Evolutionary conservation across 1,140 invertebrate genomes (phyloP), one percentile per base, ranked within the genome.

Genomic region (Argopecten irradians): DNA sequence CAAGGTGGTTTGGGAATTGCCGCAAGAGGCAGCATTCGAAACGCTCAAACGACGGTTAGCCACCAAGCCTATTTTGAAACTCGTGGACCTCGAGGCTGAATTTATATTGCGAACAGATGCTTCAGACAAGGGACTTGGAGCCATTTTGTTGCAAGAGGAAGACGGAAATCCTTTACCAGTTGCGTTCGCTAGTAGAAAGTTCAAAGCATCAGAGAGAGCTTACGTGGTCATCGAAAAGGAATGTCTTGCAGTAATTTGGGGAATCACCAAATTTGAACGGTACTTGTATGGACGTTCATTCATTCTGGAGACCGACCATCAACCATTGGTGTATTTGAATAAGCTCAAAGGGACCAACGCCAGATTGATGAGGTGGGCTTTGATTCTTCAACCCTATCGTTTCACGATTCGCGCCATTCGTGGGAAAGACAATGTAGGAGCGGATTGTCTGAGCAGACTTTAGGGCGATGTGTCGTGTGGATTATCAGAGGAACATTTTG

Each of bases 231-330:
- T 94, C 16, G 95, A 96, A 90, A 93, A 92, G 83, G 95, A 96
- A 89, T 93, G 91, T 82, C 84, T 95, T 13, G 96, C 94, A 13
- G 90, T 96, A 11, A 91, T 96, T 11, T 96, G 92, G 91, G 93
- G 93, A 1, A 88, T 96, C 2, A 88, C 94, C 34, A 95, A 95
- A 86, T 96, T 96, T 89, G 82, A 93, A 39, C 88, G 90, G 9
- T 96, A 96, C 89, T 28, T 88, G 32, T 89, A 89, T 33, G 97
- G 97, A 13, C 28, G 13, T n/a, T 34, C 89, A n/a, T 97, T 97
- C 90, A 88, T 90, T 33, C 92, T 96, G n/a, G 88, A 92, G 32
- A 96, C 96, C 0, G 96, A 96, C 90, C 95, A 96, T 90, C 39
- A n/a, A n/a, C n/a, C n/a, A n/a, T n/a, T n/a, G n/a, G n/a, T n/a